Conservation (phyloP, 1,140 invertebrate species). For the Phortica variegata region DNA sequence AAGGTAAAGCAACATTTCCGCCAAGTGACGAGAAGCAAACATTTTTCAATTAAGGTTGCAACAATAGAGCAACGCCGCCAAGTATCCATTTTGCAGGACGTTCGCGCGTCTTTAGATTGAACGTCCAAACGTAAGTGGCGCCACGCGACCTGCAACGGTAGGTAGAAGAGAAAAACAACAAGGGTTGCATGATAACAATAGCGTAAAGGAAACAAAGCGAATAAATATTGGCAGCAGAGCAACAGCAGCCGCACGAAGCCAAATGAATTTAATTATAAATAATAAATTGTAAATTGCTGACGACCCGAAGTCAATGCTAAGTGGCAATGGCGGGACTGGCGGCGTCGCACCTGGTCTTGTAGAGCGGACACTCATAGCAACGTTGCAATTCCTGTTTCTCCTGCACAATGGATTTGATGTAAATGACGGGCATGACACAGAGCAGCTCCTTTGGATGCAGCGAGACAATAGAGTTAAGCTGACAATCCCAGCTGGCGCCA, state of each 20-base stretch:
- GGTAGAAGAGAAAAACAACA: not conserved
- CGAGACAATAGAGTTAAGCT: conserved; percentile 75
- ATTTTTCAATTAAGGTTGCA: conserved; percentile 64
- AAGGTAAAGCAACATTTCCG: no score
- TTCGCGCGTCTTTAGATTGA: conserved; percentile 88
- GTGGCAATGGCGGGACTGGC: no score
- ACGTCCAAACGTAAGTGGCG: conserved; percentile 93
- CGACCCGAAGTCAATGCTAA: no score
- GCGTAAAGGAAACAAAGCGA: not conserved
- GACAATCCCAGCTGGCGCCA: conserved; percentile 90
- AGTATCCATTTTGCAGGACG: conserved; percentile 89
- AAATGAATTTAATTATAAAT: conserved; percentile 2
- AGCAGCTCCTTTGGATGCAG: conserved; percentile 88
- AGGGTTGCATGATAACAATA: not conserved
- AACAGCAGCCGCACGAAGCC: not conserved
- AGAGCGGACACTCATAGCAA: conserved; percentile 91
- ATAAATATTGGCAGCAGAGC: no score
- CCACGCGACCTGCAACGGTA: conserved; percentile 66
- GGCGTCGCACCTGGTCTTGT: conserved; percentile 75
- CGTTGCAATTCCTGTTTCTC: conserved; percentile 86
- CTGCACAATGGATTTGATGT: conserved; percentile 81
- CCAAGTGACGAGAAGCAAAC: no score
- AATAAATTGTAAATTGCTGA: not conserved
- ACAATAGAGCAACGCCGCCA: conserved; percentile 85
- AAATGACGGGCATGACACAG: conserved; percentile 88